A percentile compares a stretch with the other conserved stretches of the same genome.
Conservation (phyloP, 2,888 invertebrate species). For the Andrena haemorrhoa region DNA sequence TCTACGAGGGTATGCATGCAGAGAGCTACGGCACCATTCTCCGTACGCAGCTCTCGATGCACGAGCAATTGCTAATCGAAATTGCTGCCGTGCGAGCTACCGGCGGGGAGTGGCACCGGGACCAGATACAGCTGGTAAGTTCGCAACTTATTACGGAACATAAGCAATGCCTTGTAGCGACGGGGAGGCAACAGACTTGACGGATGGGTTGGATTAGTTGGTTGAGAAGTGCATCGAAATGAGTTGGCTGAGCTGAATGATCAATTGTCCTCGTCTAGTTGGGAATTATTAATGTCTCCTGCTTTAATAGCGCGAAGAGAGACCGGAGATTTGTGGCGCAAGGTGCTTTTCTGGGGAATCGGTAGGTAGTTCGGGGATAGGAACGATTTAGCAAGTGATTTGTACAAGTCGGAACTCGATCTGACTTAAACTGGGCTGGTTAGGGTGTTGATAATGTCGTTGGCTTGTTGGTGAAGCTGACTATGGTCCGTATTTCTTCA, state of each 20-base stretch:
- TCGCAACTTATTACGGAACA: slow-evolving; percentile 30
- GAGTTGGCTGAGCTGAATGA: slow-evolving; percentile 11
- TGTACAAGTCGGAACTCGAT: no score
- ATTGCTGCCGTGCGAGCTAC: background rate
- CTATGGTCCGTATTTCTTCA: no score
- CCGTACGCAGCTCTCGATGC: background rate
- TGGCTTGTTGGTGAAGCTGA: no score
- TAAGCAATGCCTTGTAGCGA: background rate
- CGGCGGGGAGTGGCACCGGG: background rate
- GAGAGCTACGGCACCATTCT: slow-evolving; percentile 11
- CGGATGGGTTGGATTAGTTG: slow-evolving; percentile 23
- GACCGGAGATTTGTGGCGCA: background rate
- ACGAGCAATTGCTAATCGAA: slow-evolving; percentile 37
- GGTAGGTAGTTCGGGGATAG: no score
- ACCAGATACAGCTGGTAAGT: slow-evolving; percentile 16
- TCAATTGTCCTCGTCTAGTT: background rate
- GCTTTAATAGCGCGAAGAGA: background rate
- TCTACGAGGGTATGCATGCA: background rate
- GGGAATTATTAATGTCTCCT: background rate
- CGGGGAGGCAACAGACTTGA: slow-evolving; percentile 7
- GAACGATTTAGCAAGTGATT: no score
- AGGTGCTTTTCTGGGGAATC: background rate
- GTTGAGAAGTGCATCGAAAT: background rate
- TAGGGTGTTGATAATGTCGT: no score
- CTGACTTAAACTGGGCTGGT: no score